Percentiles rank a stretch among this genome's conserved stretches.
Evolutionary conservation across 64 coral and sea anemone species (phyloP).

Genomic region (Pocillopora verrucosa): DNA sequence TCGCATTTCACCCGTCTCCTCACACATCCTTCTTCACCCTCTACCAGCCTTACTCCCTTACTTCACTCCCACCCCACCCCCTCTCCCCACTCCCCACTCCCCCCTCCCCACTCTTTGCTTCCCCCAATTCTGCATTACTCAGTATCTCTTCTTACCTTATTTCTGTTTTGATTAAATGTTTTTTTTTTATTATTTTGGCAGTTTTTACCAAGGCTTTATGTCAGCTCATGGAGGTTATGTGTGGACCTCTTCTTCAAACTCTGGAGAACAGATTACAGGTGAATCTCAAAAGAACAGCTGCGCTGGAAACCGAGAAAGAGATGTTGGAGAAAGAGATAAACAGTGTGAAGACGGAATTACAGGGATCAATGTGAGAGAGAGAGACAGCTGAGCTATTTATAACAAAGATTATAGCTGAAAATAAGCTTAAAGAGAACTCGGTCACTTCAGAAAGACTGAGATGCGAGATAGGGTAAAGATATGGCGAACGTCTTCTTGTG

Average conservation of each 20-base stretch:
- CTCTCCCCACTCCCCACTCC: no score
- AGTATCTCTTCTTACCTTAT: background rate
- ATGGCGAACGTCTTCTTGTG: no score
- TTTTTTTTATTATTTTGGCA: background rate
- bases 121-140: background rate
- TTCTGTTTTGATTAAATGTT: background rate
- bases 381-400: no score
- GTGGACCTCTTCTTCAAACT: slow-evolving; percentile 52
- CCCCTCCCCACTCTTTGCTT: background rate
- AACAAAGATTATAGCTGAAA: no score
- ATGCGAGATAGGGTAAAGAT: no score
- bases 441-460: no score
- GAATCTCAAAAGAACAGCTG: slow-evolving; percentile 45
- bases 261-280: slow-evolving; percentile 13
- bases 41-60: no score
- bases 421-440: no score
- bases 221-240: slow-evolving; percentile 62
- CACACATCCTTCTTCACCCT: no score
- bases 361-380: background rate
- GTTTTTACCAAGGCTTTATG: slow-evolving; percentile 69
- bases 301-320: slow-evolving; percentile 58
- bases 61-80: no score
- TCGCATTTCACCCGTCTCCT: no score
- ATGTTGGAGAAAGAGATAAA: slow-evolving; percentile 38
- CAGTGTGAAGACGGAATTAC: background rate